phyloP scores from a whole-genome alignment of 2,113 vertebrate species.

The Toxotes chatareus region DNA sequence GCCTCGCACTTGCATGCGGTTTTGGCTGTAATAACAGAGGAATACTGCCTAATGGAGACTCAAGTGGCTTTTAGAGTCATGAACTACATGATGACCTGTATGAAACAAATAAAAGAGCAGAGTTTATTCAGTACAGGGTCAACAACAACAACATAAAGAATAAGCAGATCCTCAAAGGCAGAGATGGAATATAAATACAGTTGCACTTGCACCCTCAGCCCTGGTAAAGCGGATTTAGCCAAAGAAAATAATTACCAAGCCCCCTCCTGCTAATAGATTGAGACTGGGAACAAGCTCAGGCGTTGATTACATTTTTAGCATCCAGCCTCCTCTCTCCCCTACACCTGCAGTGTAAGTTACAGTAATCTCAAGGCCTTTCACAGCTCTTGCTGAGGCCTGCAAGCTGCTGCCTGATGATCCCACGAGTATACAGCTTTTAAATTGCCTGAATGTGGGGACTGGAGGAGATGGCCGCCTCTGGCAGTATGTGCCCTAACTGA shows the following conservation, averaged over 20 bases:
- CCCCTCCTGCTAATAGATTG: constrained; percentile 69
- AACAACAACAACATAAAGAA: constrained; percentile 11
- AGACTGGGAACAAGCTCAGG: constrained; percentile 49
- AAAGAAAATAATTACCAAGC: constrained; percentile 69
- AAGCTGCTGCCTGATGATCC: constrained; percentile 67
- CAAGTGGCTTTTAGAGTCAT: constrained; percentile 7
- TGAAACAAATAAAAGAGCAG: constrained; percentile 7
- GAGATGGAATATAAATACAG: constrained; percentile 53
- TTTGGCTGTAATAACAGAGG: constrained; percentile 2
- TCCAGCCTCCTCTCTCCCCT: constrained; percentile 35
- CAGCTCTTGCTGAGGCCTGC: constrained; percentile 62
- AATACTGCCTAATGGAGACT: constrained; percentile 25
- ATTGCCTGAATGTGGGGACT: constrained; percentile 62
- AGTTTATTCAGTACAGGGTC: constrained; percentile 3
- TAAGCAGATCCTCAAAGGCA: constrained; percentile 13
- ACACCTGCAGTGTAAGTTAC: constrained; percentile 67
- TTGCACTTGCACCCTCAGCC: constrained; percentile 37
- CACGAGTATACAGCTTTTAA: constrained; percentile 67
- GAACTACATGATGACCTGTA: constrained; percentile 13
- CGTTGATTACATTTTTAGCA: constrained; percentile 78
- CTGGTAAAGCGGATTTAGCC: constrained; percentile 42
- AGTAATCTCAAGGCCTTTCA: constrained; percentile 64
- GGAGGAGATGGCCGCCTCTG: constrained; percentile 43
- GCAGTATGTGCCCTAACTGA: constrained; percentile 53
- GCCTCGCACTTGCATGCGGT: neutral